A percentile compares a stretch with the other conserved stretches of the same genome.
Evolutionary conservation across 2,797 vertebrate species (phyloP).

Genomic region (Gadopsis bispinosus): DNA sequence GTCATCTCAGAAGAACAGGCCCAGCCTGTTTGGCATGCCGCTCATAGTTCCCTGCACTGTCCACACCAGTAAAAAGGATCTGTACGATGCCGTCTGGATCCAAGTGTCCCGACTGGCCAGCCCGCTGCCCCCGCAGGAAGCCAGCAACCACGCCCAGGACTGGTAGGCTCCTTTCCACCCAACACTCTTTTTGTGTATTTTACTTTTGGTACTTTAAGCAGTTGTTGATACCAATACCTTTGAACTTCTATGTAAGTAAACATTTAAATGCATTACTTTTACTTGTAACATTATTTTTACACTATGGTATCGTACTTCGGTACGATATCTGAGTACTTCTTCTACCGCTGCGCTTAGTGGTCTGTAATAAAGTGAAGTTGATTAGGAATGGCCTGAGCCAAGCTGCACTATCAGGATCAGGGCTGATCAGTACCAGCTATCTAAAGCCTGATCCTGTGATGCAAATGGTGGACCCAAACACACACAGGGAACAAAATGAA

Average conservation of each 20-base stretch:
- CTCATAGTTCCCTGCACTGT: slow-evolving; percentile 98
- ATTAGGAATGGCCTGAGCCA: slow-evolving; percentile 14
- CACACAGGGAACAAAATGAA: too few species aligned
- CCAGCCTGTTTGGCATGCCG: slow-evolving; percentile 98
- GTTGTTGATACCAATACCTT: too few species aligned
- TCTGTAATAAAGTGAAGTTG: not conserved
- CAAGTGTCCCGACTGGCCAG: slow-evolving; percentile 98
- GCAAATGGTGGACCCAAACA: too few species aligned
- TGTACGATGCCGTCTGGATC: slow-evolving; percentile 97
- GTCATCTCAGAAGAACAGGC: slow-evolving; percentile 97
- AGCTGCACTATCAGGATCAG: not conserved
- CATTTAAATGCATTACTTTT: not conserved
- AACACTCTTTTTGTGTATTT: not conserved
- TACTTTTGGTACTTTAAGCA: too few species aligned
- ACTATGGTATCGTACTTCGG: not conserved
- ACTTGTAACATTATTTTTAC: not conserved
- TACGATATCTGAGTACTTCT: not conserved
- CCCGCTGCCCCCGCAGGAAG: slow-evolving; percentile 97
- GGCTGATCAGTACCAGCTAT: not conserved
- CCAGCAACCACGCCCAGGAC: slow-evolving; percentile 98
- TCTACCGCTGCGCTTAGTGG: not conserved
- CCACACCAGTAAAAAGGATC: slow-evolving; percentile 93
- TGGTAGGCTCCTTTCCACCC: slow-evolving; percentile 83
- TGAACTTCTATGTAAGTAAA: not conserved
- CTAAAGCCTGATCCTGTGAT: slow-evolving; percentile 1